Evolutionary conservation across 2,113 vertebrate genomes (phyloP).

Genomic region (Caracal caracal): DNA sequence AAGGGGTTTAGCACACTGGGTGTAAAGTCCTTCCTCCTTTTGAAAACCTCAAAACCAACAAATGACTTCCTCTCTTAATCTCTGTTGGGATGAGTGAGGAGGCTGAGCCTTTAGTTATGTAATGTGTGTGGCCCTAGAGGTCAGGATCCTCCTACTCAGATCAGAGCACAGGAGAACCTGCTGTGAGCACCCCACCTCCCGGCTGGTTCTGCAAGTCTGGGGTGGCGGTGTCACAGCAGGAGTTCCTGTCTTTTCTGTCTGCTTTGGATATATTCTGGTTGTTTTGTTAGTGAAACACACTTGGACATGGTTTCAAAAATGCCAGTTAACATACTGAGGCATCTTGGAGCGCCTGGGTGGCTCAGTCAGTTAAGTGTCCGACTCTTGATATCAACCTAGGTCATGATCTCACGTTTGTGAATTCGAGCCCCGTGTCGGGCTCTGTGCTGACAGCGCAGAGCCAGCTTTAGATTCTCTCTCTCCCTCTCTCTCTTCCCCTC

Average conservation of each 20-base stretch:
- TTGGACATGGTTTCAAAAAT: not conserved
- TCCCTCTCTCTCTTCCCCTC: no score
- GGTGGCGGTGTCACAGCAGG: not conserved
- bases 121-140: not conserved
- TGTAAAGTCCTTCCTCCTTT: slow-evolving; percentile 58
- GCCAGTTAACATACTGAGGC: not conserved
- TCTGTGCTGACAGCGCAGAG: no score
- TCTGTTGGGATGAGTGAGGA: not conserved
- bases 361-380: no score
- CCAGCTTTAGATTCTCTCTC: no score
- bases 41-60: slow-evolving; percentile 71
- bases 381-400: no score
- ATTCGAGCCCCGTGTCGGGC: no score
- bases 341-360: not conserved
- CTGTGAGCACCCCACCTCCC: not conserved
- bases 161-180: not conserved
- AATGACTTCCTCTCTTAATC: slow-evolving; percentile 60
- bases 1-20: slow-evolving; percentile 28
- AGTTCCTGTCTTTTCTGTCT: not conserved
- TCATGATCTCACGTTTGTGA: no score
- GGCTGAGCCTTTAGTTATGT: not conserved
- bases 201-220: not conserved
- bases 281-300: not conserved
- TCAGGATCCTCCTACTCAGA: slow-evolving; percentile 9
- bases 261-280: not conserved